phyloP scores from a whole-genome alignment of 1,140 invertebrate species.

The Thaumatotibia leucotreta region DNA sequence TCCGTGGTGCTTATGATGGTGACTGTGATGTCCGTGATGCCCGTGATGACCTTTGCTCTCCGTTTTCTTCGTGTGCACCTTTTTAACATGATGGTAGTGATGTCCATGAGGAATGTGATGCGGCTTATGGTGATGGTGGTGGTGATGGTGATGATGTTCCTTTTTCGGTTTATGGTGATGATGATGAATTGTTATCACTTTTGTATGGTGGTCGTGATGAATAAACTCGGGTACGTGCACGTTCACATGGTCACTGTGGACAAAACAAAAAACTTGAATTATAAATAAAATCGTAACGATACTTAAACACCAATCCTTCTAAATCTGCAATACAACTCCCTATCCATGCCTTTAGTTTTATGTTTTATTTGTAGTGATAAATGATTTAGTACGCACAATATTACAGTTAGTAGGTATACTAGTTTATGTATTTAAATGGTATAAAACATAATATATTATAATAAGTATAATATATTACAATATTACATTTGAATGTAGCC shows the following conservation, averaged over 20 bases:
- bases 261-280: constrained; percentile 16
- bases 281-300: not conserved
- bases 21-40: constrained; percentile 27
- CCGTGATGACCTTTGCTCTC: constrained; percentile 34
- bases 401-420: no score
- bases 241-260: constrained; percentile 76
- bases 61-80: constrained; percentile 44
- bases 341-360: no score
- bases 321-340: no score
- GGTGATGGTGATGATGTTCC: constrained; percentile 69
- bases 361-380: no score
- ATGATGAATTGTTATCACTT: constrained; percentile 76
- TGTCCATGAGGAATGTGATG: constrained; percentile 40
- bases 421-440: no score
- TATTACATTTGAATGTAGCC: not conserved
- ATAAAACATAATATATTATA: no score
- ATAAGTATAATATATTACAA: not conserved
- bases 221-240: constrained; percentile 78
- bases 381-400: no score
- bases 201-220: constrained; percentile 77
- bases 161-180: constrained; percentile 70
- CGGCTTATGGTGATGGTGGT: constrained; percentile 61
- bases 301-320: not conserved
- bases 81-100: constrained; percentile 52
- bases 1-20: constrained; percentile 33